These are phyloP conservation scores for Cyrtorhinus lividipennis DNA, from an alignment of 1,140 invertebrate species.

Conservation along the genomic window DNA sequence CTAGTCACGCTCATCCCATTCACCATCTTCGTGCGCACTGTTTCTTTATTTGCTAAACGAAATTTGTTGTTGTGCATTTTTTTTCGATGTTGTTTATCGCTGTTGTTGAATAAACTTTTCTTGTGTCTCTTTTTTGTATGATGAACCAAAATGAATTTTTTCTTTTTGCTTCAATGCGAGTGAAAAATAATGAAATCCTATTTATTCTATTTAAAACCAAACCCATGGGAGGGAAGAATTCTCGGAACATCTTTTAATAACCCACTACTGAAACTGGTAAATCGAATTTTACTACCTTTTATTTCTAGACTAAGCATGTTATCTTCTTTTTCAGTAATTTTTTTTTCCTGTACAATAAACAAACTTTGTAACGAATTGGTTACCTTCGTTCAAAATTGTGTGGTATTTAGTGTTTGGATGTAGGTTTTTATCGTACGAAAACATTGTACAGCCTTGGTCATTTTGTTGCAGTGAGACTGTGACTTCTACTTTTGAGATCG, in stretches of 20 bases:
- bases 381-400: too few relatives aligned
- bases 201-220: conserved; percentile 9
- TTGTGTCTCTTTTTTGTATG: conserved; percentile 9
- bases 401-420: too few relatives aligned
- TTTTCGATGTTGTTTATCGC: neutral
- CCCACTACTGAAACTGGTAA: conserved; percentile 1
- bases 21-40: too few relatives aligned
- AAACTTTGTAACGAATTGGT: too few relatives aligned
- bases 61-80: neutral
- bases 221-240: conserved; percentile 5
- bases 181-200: neutral
- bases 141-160: too few relatives aligned
- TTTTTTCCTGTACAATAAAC: too few relatives aligned
- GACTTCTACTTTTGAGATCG: too few relatives aligned
- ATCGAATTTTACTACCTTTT: neutral
- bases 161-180: neutral
- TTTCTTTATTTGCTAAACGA: neutral
- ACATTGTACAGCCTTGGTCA: too few relatives aligned
- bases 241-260: conserved; percentile 3
- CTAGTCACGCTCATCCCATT: too few relatives aligned
- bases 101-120: conserved; percentile 1
- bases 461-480: too few relatives aligned
- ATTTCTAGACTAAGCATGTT: conserved; percentile 1
- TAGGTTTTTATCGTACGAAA: too few relatives aligned
- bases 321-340: neutral